Percentiles rank a stretch among this genome's conserved stretches.
Conservation (phyloP, 2,888 invertebrate genomes). For the Agrypnus murinus region DNA sequence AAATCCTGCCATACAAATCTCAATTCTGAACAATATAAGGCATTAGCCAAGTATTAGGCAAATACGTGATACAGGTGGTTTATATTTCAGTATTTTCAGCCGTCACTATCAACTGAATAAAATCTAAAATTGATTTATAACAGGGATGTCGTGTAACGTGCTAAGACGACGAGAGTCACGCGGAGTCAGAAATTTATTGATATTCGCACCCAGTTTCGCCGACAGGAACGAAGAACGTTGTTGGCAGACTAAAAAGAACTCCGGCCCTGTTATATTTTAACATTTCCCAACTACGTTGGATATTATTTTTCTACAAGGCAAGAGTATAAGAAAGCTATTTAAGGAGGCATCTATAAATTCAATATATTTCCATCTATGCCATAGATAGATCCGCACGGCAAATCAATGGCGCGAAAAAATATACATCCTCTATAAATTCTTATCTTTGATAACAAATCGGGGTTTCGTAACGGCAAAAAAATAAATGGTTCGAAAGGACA, state of each 20-base stretch:
- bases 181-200: slow-evolving; percentile 40
- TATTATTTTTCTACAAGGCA: neutral
- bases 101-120: slow-evolving; percentile 32
- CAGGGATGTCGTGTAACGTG: slow-evolving; percentile 30
- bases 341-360: slow-evolving; percentile 36
- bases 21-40: no score
- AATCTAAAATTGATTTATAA: slow-evolving; percentile 40
- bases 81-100: slow-evolving; percentile 33
- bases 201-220: slow-evolving; percentile 20
- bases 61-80: slow-evolving; percentile 30
- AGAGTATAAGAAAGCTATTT: slow-evolving; percentile 17
- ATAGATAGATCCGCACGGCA: slow-evolving; percentile 24
- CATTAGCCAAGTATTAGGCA: neutral
- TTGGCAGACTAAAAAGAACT: slow-evolving; percentile 12
- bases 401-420: slow-evolving; percentile 57
- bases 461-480: slow-evolving; percentile 54
- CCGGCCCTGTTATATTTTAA: neutral
- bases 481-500: slow-evolving; percentile 59
- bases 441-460: slow-evolving; percentile 57
- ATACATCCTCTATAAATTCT: slow-evolving; percentile 55
- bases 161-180: slow-evolving; percentile 36
- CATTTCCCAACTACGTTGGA: neutral
- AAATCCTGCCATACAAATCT: no score
- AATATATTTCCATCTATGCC: slow-evolving; percentile 33
- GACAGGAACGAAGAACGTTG: slow-evolving; percentile 10